Conservation (phyloP, 92 coral and sea anemone genomes). For the Anthopleura xanthogrammica region DNA sequence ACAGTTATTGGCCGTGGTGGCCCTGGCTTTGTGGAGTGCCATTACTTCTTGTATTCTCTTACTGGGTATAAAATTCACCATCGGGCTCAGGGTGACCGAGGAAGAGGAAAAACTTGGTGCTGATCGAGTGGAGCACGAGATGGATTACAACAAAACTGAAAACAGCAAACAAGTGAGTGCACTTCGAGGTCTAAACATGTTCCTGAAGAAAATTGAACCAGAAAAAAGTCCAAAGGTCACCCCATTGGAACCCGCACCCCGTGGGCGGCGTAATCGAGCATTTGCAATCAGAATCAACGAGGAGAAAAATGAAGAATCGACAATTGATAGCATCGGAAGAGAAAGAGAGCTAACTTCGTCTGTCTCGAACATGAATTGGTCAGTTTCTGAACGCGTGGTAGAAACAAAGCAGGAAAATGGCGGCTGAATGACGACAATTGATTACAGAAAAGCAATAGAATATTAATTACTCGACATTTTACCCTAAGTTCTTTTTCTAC, state of each 20-base stretch:
- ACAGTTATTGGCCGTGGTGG: constrained; percentile 56
- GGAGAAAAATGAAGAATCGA: neutral
- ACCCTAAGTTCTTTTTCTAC: too few relatives aligned
- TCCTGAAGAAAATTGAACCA: constrained; percentile 32
- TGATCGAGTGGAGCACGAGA: constrained; percentile 75
- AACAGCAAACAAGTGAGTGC: constrained; percentile 20
- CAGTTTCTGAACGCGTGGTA: neutral
- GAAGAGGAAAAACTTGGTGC: constrained; percentile 78
- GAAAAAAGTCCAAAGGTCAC: constrained; percentile 9
- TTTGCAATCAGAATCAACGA: constrained; percentile 23
- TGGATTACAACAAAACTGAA: constrained; percentile 40
- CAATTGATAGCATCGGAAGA: constrained; percentile 6
- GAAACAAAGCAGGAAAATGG: neutral
- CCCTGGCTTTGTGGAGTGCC: constrained; percentile 67
- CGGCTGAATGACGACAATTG: neutral
- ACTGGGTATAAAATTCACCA: constrained; percentile 45
- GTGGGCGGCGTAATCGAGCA: neutral
- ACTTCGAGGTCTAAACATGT: constrained; percentile 25
- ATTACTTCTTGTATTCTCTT: constrained; percentile 47
- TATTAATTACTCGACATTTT: too few relatives aligned
- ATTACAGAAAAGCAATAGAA: too few relatives aligned
- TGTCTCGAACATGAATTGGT: neutral
- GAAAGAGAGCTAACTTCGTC: constrained; percentile 5
- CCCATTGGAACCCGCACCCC: neutral
- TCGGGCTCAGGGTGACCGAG: constrained; percentile 67